Base-by-base conservation (phyloP, 2,888 invertebrate species). In the Drosophila neonasuta region DNA sequence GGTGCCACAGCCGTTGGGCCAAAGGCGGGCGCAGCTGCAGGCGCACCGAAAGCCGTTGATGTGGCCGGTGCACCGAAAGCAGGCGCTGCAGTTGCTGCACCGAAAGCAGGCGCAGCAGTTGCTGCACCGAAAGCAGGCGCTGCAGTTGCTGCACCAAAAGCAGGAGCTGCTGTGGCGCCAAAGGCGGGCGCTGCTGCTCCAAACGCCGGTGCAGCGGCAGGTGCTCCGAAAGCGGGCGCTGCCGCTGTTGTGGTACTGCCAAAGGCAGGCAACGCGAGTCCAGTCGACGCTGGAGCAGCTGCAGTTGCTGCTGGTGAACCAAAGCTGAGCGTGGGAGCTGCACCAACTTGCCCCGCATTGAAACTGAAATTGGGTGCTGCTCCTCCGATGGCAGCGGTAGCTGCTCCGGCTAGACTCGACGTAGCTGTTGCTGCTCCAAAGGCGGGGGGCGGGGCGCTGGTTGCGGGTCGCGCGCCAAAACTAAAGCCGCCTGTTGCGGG, bases 401-500 rank as follows among this genome's bases (percentile, higher is more conserved):
- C 65, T 3, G 75, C 68, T 7, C 74, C 67, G 6, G 77, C 74
- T 1, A 74, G 54, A 32, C 56, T 48, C 2, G 70, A 46, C 8
- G 68, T 65, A 2, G 62, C 51, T 7, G 69, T 68, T 5, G 61
- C 70, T 10, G 73, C 71, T 1, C 79, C 79, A 48, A 77, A 74
- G 0, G 77, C 71, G 2, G 79, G 74, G 1, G 85, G 79, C 10
- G 80, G 79, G 1, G 71, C 74, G 44, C 65, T 71, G 5, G 78
- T 59, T 32, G 79, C 52, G 0, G 78, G 67, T 44, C 81, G 79
- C 70, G 75, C 76, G 68, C 86, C 86, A 80, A 87, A 87, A 71
- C 57, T 64, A 30, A 86, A 84, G 0, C 24, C 75, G 11, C 66
- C 64, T 29, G 63, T 10, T 29, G 68, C 72, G 0, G 80, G 74